Conservation (phyloP, 2,797 vertebrate genomes). For the Loris lydekkerianus region DNA sequence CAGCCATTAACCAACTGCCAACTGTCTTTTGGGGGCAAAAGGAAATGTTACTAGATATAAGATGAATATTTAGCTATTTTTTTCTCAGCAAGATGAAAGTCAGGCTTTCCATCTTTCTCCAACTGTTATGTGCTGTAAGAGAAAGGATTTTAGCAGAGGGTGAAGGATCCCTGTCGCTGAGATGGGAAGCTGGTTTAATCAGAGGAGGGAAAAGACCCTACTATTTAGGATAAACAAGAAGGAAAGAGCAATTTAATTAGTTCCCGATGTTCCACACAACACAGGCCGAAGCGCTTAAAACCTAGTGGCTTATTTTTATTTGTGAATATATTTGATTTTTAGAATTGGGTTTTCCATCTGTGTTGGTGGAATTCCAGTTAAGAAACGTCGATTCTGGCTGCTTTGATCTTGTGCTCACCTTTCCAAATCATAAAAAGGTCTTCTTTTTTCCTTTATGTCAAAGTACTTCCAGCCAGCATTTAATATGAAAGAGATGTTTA, state of each 20-base stretch:
- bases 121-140: background rate
- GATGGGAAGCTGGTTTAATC: constrained; percentile 45
- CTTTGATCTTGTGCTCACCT: constrained; percentile 79
- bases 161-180: constrained; percentile 13
- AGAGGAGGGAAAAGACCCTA: constrained; percentile 49
- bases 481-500: constrained; percentile 81
- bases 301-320: constrained; percentile 77
- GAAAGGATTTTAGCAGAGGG: constrained; percentile 24
- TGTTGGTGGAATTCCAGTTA: constrained; percentile 71
- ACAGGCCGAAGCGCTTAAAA: constrained; percentile 75
- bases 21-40: constrained; percentile 44
- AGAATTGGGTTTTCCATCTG: constrained; percentile 70
- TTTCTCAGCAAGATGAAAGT: constrained; percentile 40
- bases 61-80: constrained; percentile 27
- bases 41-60: constrained; percentile 62
- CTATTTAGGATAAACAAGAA: constrained; percentile 80
- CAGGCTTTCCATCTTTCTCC: constrained; percentile 45
- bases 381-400: constrained; percentile 37
- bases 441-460: constrained; percentile 73
- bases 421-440: constrained; percentile 74
- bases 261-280: constrained; percentile 71
- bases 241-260: constrained; percentile 75
- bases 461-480: constrained; percentile 68
- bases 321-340: constrained; percentile 78
- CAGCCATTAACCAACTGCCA: constrained; percentile 67